phyloP scores from a whole-genome alignment of 2,797 vertebrate species.

The Zenarchopterus dispar region DNA sequence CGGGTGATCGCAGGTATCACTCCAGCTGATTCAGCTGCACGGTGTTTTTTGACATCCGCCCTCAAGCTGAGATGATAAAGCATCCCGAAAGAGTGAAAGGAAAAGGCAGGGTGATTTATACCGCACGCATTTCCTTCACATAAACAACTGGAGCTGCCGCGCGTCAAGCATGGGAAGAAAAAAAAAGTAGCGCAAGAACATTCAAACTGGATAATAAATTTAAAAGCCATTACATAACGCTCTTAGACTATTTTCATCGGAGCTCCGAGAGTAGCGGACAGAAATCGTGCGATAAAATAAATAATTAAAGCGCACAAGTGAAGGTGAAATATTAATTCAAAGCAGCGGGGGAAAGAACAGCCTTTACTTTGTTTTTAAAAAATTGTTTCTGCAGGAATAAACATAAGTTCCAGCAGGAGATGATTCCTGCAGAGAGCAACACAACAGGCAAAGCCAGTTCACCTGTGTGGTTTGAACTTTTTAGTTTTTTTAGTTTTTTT shows the following conservation, averaged over 20 bases:
- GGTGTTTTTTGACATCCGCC: constrained; percentile 42
- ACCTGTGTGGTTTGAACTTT: neutral
- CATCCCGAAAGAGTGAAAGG: constrained; percentile 4
- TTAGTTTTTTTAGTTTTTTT: neutral
- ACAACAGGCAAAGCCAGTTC: neutral
- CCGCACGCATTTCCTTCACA: too few species aligned
- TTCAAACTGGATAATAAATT: too few species aligned
- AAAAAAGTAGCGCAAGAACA: neutral
- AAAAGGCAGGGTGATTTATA: constrained; percentile 10
- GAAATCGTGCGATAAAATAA: too few species aligned
- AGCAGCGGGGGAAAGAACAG: neutral
- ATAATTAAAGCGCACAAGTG: too few species aligned
- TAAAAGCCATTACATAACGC: too few species aligned
- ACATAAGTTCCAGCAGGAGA: neutral
- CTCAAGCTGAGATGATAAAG: constrained; percentile 46
- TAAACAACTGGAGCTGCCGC: neutral
- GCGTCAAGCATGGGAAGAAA: neutral
- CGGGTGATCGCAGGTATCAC: constrained; percentile 59
- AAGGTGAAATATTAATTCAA: neutral
- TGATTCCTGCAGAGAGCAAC: neutral
- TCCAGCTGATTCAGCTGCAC: constrained; percentile 43
- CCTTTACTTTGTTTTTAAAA: neutral
- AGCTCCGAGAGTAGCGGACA: too few species aligned
- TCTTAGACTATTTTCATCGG: too few species aligned
- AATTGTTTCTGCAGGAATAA: neutral